Evolutionary conservation across 2,797 vertebrate species (phyloP).

Genomic region (Macropus fuliginosus): DNA sequence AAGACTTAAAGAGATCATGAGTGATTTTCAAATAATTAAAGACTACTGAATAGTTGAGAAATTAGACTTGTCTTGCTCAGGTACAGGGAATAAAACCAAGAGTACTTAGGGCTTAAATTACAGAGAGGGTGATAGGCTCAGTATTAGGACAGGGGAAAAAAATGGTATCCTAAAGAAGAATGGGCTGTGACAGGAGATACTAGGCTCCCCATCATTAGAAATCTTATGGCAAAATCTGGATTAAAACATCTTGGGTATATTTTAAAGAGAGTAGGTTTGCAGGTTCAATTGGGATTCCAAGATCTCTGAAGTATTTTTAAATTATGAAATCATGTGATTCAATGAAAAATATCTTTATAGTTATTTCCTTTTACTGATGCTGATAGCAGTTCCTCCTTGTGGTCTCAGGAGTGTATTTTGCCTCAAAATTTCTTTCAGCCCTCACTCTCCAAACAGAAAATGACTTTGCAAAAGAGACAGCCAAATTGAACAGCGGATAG

Average conservation of each 20-base stretch:
- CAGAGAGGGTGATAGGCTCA: background rate
- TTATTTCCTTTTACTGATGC: background rate
- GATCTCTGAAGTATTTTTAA: background rate
- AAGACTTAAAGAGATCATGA: background rate
- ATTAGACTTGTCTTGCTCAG: background rate
- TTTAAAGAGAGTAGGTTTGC: background rate
- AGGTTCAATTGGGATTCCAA: background rate
- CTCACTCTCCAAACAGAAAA: background rate
- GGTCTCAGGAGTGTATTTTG: background rate
- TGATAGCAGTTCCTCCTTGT: no score
- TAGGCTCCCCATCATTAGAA: background rate
- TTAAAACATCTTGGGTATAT: background rate
- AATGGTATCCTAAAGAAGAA: background rate
- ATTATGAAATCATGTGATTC: background rate
- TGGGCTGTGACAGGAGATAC: background rate
- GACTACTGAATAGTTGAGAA: background rate
- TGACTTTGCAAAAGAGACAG: background rate
- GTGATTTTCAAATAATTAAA: background rate
- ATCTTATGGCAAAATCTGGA: background rate
- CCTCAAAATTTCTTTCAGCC: background rate
- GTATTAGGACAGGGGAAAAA: background rate
- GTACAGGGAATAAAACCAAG: background rate
- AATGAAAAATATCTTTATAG: background rate
- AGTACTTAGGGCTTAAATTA: background rate
- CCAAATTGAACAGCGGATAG: background rate